Evolutionary conservation across 2,888 invertebrate species (phyloP).

Genomic region (Nemapogon koenigi): DNA sequence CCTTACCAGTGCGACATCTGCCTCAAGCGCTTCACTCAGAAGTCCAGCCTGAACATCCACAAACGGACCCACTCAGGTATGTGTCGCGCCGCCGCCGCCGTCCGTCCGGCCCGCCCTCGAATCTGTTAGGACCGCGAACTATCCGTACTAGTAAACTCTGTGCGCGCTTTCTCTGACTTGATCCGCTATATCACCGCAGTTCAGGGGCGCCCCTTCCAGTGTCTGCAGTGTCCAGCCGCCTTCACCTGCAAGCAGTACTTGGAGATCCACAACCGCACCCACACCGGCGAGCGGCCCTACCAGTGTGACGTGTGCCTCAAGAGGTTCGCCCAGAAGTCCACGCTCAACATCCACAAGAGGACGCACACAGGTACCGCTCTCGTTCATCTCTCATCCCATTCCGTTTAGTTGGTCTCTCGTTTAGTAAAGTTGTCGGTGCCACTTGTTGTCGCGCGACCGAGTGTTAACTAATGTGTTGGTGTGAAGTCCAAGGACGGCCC

Average conservation of each 20-base stretch:
- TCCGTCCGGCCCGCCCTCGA: no score
- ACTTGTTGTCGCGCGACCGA: slow-evolving; percentile 24
- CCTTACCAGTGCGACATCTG: slow-evolving; percentile 77
- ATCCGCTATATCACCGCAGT: no score
- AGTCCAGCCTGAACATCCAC: slow-evolving; percentile 83
- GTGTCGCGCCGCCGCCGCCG: slow-evolving; percentile 23
- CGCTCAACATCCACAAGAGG: slow-evolving; percentile 81
- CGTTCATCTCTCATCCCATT: no score
- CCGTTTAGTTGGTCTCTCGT: no score
- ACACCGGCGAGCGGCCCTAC: slow-evolving; percentile 63
- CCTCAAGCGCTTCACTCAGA: slow-evolving; percentile 82
- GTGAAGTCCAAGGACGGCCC: slow-evolving; percentile 61
- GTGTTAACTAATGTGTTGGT: slow-evolving; percentile 15
- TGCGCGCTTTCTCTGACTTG: no score
- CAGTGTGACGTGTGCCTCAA: slow-evolving; percentile 80
- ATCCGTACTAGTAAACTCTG: no score
- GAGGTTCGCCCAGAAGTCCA: slow-evolving; percentile 83
- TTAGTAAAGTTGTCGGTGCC: slow-evolving; percentile 60
- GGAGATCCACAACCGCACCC: slow-evolving; percentile 62
- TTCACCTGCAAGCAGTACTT: slow-evolving; percentile 66
- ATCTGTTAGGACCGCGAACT: no score
- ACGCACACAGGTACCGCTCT: slow-evolving; percentile 78
- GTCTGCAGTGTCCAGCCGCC: slow-evolving; percentile 64
- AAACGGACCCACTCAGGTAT: slow-evolving; percentile 77
- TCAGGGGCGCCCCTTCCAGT: slow-evolving; percentile 67